phyloP scores from a whole-genome alignment of 2,888 invertebrate species.

The Creontiades dilutus region DNA sequence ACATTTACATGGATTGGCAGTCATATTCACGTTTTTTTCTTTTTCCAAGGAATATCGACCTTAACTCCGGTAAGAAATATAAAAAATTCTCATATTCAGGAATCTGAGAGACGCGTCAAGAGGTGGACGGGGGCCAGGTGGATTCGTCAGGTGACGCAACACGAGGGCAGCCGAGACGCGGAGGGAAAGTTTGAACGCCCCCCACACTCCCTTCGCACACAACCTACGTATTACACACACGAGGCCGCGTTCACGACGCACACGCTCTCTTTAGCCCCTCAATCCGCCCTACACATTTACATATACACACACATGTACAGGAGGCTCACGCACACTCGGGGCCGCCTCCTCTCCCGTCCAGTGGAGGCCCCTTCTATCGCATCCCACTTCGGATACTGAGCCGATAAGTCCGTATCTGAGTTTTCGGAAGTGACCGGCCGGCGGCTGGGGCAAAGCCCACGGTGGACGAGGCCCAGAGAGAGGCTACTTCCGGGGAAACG shows the following conservation, averaged over 20 bases:
- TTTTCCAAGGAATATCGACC: too few species aligned
- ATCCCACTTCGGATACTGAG: neutral
- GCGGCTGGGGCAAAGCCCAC: too few species aligned
- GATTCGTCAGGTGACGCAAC: neutral
- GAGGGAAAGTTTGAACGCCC: neutral
- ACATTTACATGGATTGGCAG: too few species aligned
- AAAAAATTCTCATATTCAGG: too few species aligned
- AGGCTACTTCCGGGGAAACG: too few species aligned
- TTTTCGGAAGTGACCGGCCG: conserved; percentile 2
- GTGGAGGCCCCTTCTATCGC: neutral
- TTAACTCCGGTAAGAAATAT: too few species aligned
- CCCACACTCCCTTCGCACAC: neutral
- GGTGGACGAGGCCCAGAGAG: too few species aligned
- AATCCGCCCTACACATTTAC: neutral
- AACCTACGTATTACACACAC: neutral
- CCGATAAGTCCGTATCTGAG: conserved; percentile 4
- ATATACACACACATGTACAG: neutral
- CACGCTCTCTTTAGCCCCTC: neutral
- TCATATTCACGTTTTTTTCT: too few species aligned
- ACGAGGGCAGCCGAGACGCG: neutral
- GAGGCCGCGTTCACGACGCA: too few species aligned
- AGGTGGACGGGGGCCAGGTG: neutral
- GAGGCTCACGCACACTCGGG: neutral
- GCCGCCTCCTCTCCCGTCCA: neutral
- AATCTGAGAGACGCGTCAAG: neutral